Evolutionary conservation across 2,888 invertebrate species (phyloP).

Genomic region (Monochamus alternatus): DNA sequence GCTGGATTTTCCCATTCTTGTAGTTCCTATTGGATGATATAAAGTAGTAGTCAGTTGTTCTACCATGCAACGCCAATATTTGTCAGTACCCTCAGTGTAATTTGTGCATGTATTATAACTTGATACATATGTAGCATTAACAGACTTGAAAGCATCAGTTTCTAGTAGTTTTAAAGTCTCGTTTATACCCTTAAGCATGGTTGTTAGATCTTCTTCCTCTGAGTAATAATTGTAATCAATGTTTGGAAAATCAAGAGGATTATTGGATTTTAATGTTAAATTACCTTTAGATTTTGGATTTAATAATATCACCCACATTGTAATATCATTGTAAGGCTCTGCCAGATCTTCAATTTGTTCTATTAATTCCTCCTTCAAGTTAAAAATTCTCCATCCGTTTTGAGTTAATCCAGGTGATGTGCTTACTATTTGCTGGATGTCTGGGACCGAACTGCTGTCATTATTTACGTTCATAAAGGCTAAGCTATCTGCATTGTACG

Average conservation of each 20-base stretch:
- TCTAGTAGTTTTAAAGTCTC: conserved; percentile 52
- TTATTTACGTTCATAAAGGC: neutral
- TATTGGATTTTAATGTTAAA: conserved; percentile 57
- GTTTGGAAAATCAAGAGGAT: conserved; percentile 60
- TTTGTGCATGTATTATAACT: conserved; percentile 71
- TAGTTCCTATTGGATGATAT: conserved; percentile 73
- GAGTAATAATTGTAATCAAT: conserved; percentile 59
- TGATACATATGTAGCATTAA: conserved; percentile 73
- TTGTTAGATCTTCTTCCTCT: conserved; percentile 75
- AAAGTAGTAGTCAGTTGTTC: conserved; percentile 69
- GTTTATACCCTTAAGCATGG: conserved; percentile 75
- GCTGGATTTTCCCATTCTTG: conserved; percentile 72
- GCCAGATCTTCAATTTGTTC: neutral
- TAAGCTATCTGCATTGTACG: neutral
- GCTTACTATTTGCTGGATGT: neutral
- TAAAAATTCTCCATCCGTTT: no score
- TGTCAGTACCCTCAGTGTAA: conserved; percentile 66
- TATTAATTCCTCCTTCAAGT: neutral
- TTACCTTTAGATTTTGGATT: conserved; percentile 60
- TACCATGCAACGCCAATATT: conserved; percentile 72
- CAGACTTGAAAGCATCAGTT: conserved; percentile 76
- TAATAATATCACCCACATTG: conserved; percentile 51
- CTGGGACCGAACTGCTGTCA: neutral
- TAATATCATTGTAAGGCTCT: conserved; percentile 46
- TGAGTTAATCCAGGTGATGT: neutral